These are phyloP conservation scores for Scolopax rusticola DNA, from an alignment of 2,797 vertebrate species.

Conservation along the genomic window DNA sequence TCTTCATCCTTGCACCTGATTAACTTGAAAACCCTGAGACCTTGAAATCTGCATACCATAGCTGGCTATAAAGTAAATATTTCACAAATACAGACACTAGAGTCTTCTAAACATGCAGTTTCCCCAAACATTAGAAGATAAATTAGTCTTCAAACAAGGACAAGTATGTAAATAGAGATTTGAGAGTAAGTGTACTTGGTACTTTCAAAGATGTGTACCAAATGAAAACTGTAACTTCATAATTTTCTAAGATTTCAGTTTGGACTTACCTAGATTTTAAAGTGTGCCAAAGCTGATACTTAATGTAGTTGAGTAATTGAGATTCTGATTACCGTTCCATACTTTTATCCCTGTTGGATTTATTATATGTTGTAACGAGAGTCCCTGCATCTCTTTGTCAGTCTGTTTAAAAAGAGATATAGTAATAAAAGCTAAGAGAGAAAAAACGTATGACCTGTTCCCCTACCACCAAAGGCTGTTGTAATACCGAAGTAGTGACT, in stretches of 20 bases:
- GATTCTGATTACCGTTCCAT: not conserved
- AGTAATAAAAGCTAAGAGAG: not conserved
- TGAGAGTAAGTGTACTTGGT: not conserved
- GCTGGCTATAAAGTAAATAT: not conserved
- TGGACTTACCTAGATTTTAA: not conserved
- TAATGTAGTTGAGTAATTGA: not conserved
- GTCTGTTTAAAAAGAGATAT: not conserved
- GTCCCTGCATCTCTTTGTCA: not conserved
- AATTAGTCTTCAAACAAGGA: not conserved
- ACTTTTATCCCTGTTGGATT: not conserved
- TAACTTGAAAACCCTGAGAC: not conserved
- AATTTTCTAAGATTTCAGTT: not conserved
- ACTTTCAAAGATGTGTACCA: not conserved
- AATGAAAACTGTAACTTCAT: not conserved
- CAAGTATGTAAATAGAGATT: not conserved
- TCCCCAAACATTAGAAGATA: not conserved
- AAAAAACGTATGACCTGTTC: not conserved
- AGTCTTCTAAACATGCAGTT: not conserved
- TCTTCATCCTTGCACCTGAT: not conserved
- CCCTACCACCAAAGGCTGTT: not conserved
- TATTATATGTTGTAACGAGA: not conserved
- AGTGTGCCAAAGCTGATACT: not conserved
- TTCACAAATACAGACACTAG: not conserved
- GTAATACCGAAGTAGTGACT: not conserved
- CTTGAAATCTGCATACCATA: not conserved